Percentiles rank a stretch among this genome's conserved stretches.
Conservation (phyloP, 2,888 invertebrate genomes). For the Vanessa cardui region DNA sequence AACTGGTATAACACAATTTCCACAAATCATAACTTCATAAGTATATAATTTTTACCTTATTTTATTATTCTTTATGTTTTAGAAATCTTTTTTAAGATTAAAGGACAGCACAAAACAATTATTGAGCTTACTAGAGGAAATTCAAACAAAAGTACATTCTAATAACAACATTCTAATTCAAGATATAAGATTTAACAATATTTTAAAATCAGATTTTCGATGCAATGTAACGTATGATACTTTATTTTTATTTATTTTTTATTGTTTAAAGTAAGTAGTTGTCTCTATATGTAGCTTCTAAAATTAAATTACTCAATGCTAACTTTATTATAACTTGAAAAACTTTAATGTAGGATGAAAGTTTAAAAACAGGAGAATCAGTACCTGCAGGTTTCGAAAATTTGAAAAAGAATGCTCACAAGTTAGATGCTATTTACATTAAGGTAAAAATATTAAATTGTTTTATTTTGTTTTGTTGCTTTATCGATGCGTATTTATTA, state of each 20-base stretch:
- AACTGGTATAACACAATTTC: conserved; percentile 27
- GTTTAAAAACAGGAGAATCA: background rate
- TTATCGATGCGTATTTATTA: too few relatives aligned
- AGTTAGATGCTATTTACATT: conserved; percentile 53
- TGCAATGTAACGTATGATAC: conserved; percentile 6
- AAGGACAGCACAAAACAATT: conserved; percentile 68
- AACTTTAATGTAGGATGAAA: conserved; percentile 13
- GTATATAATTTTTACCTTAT: conserved; percentile 12
- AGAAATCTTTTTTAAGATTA: conserved; percentile 57
- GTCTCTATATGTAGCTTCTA: background rate
- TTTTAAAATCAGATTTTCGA: conserved; percentile 8
- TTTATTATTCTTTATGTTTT: conserved; percentile 40
- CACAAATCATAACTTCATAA: background rate
- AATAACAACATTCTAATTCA: conserved; percentile 37
- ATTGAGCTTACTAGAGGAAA: conserved; percentile 60
- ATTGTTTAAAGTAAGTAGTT: background rate
- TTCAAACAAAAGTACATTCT: conserved; percentile 58
- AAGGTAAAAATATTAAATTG: conserved; percentile 47
- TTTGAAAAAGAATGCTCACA: conserved; percentile 55
- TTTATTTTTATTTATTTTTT: conserved; percentile 1
- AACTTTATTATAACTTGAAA: background rate
- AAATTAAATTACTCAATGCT: background rate
- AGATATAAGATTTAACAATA: conserved; percentile 17
- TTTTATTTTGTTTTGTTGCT: background rate
- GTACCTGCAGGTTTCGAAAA: conserved; percentile 45